Base-by-base conservation (phyloP, 37 sponge, comb jelly and placozoan genomes). In the Ianthella basta region DNA sequence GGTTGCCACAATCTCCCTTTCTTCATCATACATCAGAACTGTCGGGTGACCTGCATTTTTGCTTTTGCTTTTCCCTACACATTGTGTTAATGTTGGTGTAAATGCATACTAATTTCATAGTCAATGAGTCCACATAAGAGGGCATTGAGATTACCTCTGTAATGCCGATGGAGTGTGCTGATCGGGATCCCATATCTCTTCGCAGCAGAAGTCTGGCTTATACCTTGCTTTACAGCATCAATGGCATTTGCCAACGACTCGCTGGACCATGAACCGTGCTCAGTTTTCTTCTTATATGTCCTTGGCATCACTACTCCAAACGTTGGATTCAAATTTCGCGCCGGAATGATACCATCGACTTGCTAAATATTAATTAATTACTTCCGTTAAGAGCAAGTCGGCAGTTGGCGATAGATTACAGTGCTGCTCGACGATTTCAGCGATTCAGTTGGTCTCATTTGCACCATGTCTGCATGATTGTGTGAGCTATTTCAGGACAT, bases 1-100 rank as follows among this genome's bases (percentile, higher is more conserved):
- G 0, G 83, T 55, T 44, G 44, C 72, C 24, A 86, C 87, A 24
- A 90, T 86, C 20, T 90, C 87, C 50, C 77, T 44, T 63, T 90
- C 91, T 55, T 90, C 86, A 12, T 54, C 55, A 25, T 64, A 8
- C 20, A 82, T 81, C 12, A 89, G 77, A 25, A 89, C 78, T 0
- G 82, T 85, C 44, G 90, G 86, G 14, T 21, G 55, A 37, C 90
- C 90, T 34, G 82, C 72, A 21, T 53, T 39, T 25, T 3, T 41
- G 23, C 37, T 53, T 12, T 24, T 50, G 40, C 54, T 50, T 16
- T 15, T 75, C 1, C 78, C 78, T 75, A 44, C 78, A 44, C 50
- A 8, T 44, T 44, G 50, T 10, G 50, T 8, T 10, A 44, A 44
- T 3, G 6, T 10, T 44, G 8, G 8, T n/a, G n/a, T 44, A 10